These are phyloP conservation scores for Upupa epops DNA, from an alignment of 2,113 vertebrate genomes.

Conservation along the genomic window DNA sequence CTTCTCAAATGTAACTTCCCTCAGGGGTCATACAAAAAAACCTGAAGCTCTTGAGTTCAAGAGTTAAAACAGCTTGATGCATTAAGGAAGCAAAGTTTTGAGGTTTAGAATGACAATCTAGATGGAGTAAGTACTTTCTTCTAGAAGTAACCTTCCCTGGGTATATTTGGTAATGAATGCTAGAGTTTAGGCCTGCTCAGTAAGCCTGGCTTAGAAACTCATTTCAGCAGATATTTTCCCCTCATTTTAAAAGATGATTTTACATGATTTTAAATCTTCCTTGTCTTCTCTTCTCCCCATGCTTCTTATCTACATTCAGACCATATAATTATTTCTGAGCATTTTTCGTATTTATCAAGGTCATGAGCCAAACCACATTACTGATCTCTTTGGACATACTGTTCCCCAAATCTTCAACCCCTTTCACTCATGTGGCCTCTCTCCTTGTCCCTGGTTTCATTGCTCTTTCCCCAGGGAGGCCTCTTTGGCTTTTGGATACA, in stretches of 20 bases:
- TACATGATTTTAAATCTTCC: neutral
- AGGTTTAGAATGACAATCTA: neutral
- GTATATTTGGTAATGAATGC: conserved; percentile 3
- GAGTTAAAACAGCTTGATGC: neutral
- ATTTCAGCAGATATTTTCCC: neutral
- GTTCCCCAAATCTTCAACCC: neutral
- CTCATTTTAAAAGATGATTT: neutral
- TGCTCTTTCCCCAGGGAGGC: neutral
- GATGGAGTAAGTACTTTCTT: neutral
- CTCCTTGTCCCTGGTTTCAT: neutral
- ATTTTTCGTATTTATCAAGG: neutral
- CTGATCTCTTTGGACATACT: neutral
- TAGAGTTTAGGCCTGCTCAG: neutral
- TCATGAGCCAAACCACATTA: neutral
- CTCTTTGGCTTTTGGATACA: neutral
- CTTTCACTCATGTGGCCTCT: neutral
- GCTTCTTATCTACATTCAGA: neutral
- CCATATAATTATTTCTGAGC: neutral
- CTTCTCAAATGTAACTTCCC: neutral
- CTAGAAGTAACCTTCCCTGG: neutral
- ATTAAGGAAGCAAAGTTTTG: neutral
- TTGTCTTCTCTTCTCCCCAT: neutral
- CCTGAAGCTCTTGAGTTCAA: neutral
- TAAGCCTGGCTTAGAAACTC: neutral
- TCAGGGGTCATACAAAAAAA: neutral